Percentiles rank a stretch among this genome's conserved stretches.
phyloP scores from a whole-genome alignment of 2,797 vertebrate species.

The Acropternis orthonyx region DNA sequence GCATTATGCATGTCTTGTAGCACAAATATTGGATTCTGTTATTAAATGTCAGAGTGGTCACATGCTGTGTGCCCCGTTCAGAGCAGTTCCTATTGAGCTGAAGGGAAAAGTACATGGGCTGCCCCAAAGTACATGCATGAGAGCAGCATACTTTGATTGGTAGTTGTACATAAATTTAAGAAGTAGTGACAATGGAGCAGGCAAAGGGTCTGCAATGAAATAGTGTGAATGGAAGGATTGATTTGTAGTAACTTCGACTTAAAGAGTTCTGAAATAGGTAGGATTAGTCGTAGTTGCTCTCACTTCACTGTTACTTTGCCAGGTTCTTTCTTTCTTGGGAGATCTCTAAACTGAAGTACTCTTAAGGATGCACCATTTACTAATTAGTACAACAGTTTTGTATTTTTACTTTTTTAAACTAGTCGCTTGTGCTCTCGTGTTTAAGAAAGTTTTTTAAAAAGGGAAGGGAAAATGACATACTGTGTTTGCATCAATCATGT shows the following conservation, averaged over 20 bases:
- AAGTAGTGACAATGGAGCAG: background rate
- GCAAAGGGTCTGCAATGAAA: background rate
- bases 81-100: background rate
- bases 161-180: background rate
- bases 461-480: background rate
- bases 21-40: background rate
- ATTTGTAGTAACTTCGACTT: background rate
- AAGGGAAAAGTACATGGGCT: background rate
- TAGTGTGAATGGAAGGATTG: background rate
- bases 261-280: background rate
- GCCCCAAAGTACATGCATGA: background rate
- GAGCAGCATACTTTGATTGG: background rate
- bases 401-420: slow-evolving; percentile 8
- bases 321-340: background rate
- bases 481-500: background rate
- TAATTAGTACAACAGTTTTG: background rate
- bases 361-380: background rate
- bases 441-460: background rate
- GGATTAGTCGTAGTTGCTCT: background rate
- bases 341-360: background rate
- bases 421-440: background rate
- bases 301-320: background rate
- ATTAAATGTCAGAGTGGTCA: background rate
- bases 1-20: background rate
- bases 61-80: background rate